A percentile compares a stretch with the other conserved stretches of the same genome.
Conservation (phyloP, 2,113 vertebrate species). For the Brienomyrus brachyistius region DNA sequence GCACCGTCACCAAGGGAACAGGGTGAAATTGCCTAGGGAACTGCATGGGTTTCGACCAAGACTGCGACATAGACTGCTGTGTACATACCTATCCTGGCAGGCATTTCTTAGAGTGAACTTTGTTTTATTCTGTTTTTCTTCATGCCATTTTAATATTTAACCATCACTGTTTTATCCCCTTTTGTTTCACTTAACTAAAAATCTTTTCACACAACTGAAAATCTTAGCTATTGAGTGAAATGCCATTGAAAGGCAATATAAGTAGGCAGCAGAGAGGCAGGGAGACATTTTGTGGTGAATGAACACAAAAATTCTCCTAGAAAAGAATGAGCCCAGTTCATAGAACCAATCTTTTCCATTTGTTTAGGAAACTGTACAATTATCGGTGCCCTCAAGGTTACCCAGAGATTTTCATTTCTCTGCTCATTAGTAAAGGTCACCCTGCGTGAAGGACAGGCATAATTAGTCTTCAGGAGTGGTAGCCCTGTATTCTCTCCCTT, state of each 20-base stretch:
- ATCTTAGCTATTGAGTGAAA: neutral
- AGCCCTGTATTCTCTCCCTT: conserved; percentile 88
- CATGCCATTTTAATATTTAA: neutral
- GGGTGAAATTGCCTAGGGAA: neutral
- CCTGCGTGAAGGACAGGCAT: neutral
- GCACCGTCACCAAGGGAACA: neutral
- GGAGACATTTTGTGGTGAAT: neutral
- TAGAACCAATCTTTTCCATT: neutral
- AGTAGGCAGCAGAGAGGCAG: neutral
- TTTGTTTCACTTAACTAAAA: neutral
- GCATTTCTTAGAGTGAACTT: neutral
- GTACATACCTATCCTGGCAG: neutral
- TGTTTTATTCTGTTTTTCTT: neutral
- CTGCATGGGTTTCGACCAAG: neutral
- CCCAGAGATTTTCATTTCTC: neutral
- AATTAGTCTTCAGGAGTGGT: neutral
- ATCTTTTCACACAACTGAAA: neutral
- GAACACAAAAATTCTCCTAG: neutral
- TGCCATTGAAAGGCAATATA: neutral
- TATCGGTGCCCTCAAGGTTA: neutral
- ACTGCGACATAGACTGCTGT: neutral
- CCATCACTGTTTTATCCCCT: neutral
- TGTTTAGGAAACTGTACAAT: conserved; percentile 11
- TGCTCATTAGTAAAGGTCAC: conserved; percentile 23
- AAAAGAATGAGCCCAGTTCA: neutral